Evolutionary conservation across 2,113 vertebrate species (phyloP).

Genomic region (Felis chaus): DNA sequence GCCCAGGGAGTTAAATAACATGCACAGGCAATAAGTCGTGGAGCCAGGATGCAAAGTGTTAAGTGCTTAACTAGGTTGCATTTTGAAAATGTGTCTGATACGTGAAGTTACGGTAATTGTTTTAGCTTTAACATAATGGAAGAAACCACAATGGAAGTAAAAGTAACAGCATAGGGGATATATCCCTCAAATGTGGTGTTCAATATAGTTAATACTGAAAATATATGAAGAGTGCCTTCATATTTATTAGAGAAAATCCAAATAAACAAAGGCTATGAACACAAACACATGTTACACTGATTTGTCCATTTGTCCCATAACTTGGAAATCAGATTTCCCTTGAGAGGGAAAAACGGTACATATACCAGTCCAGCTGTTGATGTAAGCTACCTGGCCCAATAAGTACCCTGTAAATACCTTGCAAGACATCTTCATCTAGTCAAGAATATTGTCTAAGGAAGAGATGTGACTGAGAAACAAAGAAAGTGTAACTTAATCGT

Average conservation of each 20-base stretch:
- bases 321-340: not conserved
- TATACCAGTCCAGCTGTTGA: not conserved
- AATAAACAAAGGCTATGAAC: not conserved
- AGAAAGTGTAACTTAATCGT: not conserved
- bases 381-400: not conserved
- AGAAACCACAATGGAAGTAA: not conserved
- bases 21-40: not conserved
- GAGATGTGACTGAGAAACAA: not conserved
- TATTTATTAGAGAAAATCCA: not conserved
- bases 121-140: not conserved
- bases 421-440: not conserved
- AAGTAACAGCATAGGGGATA: not conserved
- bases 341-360: not conserved
- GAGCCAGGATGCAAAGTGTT: not conserved
- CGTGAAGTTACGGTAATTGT: not conserved
- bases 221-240: not conserved
- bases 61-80: not conserved
- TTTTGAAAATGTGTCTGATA: not conserved
- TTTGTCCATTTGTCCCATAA: not conserved
- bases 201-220: not conserved
- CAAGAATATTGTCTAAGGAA: not conserved
- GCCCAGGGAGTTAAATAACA: not conserved
- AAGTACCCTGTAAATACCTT: not conserved
- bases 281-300: not conserved
- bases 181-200: not conserved